Base-by-base conservation (phyloP, 2,113 vertebrate species). In the Ornithorhynchus anatinus region DNA sequence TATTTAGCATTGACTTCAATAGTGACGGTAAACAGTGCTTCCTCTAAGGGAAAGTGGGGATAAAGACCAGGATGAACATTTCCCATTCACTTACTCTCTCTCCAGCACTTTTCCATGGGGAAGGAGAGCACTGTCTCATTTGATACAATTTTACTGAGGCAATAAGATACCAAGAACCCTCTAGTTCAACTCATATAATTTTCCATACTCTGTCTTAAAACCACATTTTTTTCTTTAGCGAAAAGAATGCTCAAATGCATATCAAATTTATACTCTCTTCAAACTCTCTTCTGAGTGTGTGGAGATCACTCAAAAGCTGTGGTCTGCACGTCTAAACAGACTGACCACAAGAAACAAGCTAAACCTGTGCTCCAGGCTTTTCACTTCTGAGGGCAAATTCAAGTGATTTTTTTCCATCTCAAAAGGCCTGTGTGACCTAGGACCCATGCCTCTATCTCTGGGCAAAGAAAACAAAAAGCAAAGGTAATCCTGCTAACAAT, bases 321-420 rank as follows among this genome's bases (percentile, higher is more conserved):
- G 65, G 68, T 32, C 54, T 10, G 16, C 74, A 43, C 60, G 82
- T 75, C 75, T 79, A 67, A 79, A 70, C 69, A 67, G 77, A 87
- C 81, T 59, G 85, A 69, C 59, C 37, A 16, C 75, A 43, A 1
- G 75, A 25, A 67, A 63, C 78, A 10, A 22, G 62, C 38, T 56
- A 57, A 80, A 80, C 80, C 86, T 85, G 83, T 15, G 69, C 72
- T 75, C 80, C 25, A 64, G 83, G 75, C 75, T 85, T 79, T 85
- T 72, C 57, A 57, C 69, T 64, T 58, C 86, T 81, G 63, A 87
- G 80, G 72, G 86, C 86, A 87, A 81, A 84, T 87, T 72, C 83
- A 67, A 83, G 80, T 68, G 80, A 84, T 77, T 78, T 79, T 87
- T 85, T 87, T 87, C 84, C 84, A 87, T 87, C 75, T 85, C 78